Evolutionary conservation across 2,113 vertebrate species (phyloP), one percentile per base, ranked within the genome.

Genomic region (Barnardius zonarius): DNA sequence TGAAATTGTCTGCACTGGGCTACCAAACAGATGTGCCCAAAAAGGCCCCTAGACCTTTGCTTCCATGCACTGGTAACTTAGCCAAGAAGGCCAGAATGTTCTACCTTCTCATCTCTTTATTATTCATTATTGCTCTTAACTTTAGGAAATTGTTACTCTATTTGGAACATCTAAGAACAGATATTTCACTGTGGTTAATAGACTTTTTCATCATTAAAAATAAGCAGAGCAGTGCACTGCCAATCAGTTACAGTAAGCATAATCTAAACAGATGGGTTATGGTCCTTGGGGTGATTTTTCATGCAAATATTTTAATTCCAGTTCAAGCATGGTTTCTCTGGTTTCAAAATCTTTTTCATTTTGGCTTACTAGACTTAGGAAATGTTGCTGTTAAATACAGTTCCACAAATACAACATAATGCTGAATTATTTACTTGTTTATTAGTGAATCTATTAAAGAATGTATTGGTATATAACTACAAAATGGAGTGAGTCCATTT

Each of bases 221-320:
- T 68, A 80, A 27, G 64, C 49, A 72, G 81, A 79, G 84, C 52
- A 85, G 72, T 81, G 37, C 68, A 57, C 77, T 97, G 96, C 76
- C 96, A 96, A 83, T 97, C 93, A 95, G 37, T 92, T 64, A 52
- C 27, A 69, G 62, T 51, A 96, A 93, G 23, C 19, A 15, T 46
- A 57, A 86, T 85, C 88, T 90, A 63, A 96, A 93, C 95, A 97
- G 96, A 97, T 96, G 95, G 95, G 88, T 96, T 96, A 89, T n/a
- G 39, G 83, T 97, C 90, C 89, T 89, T 96, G 73, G 94, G 83
- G 92, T 94, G 93, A 96, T 92, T 96, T 87, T 46, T 95, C 94
- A 97, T 72, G 83, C 68, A 98, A 97, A 96, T 97, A 96, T 88
- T 98, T 95, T 96, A 88, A 90, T 95, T 97, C 87, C 72, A 92